phyloP scores from a whole-genome alignment of 2,113 vertebrate species.

The Eidolon helvum region DNA sequence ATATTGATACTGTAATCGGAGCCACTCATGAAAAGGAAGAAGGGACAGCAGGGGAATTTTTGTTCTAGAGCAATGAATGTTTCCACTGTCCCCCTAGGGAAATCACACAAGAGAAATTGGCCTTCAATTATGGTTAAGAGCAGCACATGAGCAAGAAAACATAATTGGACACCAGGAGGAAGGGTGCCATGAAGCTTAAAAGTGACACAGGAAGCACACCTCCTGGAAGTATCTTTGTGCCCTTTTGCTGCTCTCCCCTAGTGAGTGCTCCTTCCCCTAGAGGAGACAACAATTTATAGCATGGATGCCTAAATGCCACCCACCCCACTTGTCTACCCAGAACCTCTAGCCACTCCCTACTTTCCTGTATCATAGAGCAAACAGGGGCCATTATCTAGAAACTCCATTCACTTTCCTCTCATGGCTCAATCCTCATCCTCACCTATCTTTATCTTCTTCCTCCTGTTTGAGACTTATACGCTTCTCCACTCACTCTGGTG shows the following conservation, averaged over 20 bases:
- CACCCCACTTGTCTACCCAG: neutral
- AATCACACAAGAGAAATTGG: neutral
- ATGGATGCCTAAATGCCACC: neutral
- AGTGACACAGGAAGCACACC: neutral
- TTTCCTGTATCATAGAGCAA: neutral
- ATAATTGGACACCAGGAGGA: neutral
- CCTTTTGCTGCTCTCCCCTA: neutral
- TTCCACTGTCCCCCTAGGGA: neutral
- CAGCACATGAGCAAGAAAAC: neutral
- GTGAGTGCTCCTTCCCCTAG: fast-evolving
- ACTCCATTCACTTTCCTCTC: neutral
- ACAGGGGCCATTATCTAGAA: neutral
- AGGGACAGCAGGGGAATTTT: constrained; percentile 6
- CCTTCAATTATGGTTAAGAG: neutral
- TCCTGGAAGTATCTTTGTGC: neutral
- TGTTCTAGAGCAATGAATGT: neutral
- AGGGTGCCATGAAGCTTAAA: neutral
- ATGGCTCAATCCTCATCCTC: neutral
- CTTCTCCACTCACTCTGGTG: neutral
- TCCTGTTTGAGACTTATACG: neutral
- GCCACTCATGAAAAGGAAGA: neutral
- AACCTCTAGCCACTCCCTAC: neutral
- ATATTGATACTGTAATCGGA: neutral
- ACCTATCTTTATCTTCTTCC: neutral
- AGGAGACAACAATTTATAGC: neutral